A percentile compares a stretch with the other conserved stretches of the same genome.
These are phyloP conservation scores for Panulirus ornatus DNA, from an alignment of 1,140 invertebrate species.

Conservation along the genomic window DNA sequence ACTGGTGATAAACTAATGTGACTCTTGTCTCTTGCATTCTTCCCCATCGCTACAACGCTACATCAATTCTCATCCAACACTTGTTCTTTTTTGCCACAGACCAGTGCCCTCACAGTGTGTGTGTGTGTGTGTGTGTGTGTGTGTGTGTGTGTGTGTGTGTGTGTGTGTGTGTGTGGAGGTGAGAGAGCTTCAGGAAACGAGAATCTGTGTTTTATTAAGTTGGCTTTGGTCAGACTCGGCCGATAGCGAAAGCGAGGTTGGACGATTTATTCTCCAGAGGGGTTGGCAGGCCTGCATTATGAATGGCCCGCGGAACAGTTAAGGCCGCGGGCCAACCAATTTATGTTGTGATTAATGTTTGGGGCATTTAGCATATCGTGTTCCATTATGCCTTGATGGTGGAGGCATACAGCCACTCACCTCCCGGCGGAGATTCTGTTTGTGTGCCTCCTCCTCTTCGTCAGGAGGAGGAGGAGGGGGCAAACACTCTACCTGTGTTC, in stretches of 20 bases:
- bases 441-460: background rate
- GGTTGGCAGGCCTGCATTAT: slow-evolving; percentile 42
- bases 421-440: background rate
- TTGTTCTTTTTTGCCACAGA: no score
- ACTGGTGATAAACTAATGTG: background rate
- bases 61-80: background rate
- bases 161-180: no score
- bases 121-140: no score
- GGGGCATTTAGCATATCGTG: background rate
- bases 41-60: background rate
- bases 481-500: no score
- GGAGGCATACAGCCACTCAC: background rate
- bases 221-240: background rate
- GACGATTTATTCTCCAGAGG: slow-evolving; percentile 15
- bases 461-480: no score
- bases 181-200: no score
- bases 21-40: background rate
- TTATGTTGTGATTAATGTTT: slow-evolving; percentile 46
- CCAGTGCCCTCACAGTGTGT: no score
- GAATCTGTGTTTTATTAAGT: no score
- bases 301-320: slow-evolving; percentile 31
- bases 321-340: slow-evolving; percentile 41
- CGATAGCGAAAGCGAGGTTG: background rate
- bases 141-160: no score
- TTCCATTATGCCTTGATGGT: background rate